These are phyloP conservation scores for Teinopalpus imperialis DNA, from an alignment of 2,888 invertebrate genomes.

Conservation along the genomic window DNA sequence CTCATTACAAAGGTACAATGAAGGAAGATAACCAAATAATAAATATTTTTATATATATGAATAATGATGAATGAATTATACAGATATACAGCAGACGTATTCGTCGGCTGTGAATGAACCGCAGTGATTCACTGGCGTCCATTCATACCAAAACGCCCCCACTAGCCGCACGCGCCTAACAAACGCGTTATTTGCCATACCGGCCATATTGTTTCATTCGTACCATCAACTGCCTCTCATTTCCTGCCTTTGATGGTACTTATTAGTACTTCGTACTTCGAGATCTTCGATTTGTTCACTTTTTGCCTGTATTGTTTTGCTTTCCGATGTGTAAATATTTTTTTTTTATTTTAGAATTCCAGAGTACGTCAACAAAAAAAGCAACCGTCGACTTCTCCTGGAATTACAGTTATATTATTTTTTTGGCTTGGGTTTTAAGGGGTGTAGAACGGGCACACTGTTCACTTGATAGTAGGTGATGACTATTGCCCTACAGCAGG, in stretches of 20 bases:
- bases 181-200: conserved; percentile 52
- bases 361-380: no score
- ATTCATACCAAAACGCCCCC: conserved; percentile 68
- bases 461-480: no score
- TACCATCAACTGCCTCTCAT: conserved; percentile 61
- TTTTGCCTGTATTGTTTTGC: conserved; percentile 19
- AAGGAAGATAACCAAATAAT: neutral
- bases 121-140: conserved; percentile 71
- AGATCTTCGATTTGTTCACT: conserved; percentile 23
- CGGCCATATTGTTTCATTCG: conserved; percentile 63
- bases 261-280: conserved; percentile 30
- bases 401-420: no score
- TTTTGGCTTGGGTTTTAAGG: no score
- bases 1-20: no score
- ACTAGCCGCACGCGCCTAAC: conserved; percentile 63
- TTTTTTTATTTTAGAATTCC: no score
- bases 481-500: no score
- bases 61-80: no score
- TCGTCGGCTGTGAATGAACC: conserved; percentile 63
- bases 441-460: no score
- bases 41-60: conserved; percentile 24
- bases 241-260: conserved; percentile 56
- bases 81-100: conserved; percentile 37
- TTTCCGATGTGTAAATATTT: conserved; percentile 3
- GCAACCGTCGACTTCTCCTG: no score